Percentiles rank a stretch among this genome's conserved stretches.
These are phyloP conservation scores for Stegodyphus dumicola DNA, from an alignment of 1,140 invertebrate species.

Conservation along the genomic window DNA sequence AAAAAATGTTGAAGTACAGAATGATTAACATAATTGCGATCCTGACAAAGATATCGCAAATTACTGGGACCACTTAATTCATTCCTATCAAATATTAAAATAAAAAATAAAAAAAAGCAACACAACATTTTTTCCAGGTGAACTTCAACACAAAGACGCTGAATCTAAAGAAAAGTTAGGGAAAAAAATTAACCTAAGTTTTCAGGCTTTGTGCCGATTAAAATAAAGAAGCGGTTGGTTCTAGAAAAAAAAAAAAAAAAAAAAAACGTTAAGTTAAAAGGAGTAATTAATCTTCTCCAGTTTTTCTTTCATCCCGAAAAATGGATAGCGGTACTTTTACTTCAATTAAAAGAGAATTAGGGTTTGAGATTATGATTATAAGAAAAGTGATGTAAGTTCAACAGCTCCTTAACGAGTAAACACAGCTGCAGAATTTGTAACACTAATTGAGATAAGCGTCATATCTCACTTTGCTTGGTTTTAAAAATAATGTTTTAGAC, in stretches of 20 bases:
- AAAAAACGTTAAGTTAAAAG: conserved; percentile 12
- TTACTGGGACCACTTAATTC: conserved; percentile 47
- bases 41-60: conserved; percentile 21
- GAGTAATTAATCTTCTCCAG: conserved; percentile 42
- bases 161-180: not conserved
- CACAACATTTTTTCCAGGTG: not conserved
- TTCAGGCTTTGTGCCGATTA: conserved; percentile 34
- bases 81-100: not conserved
- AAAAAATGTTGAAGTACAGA: too few species aligned
- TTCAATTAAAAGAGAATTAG: conserved; percentile 56
- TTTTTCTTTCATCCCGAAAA: conserved; percentile 41
- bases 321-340: conserved; percentile 41
- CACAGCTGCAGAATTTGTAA: too few species aligned
- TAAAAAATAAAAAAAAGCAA: not conserved
- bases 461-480: too few species aligned
- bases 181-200: conserved; percentile 9
- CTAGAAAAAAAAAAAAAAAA: conserved; percentile 20
- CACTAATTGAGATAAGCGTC: too few species aligned
- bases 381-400: not conserved
- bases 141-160: not conserved
- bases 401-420: too few species aligned
- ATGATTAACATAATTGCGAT: conserved; percentile 40
- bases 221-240: conserved; percentile 19
- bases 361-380: not conserved
- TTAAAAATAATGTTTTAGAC: too few species aligned